These are phyloP conservation scores for Phrynosoma platyrhinos DNA, from an alignment of 2,113 vertebrate genomes.

Conservation along the genomic window DNA sequence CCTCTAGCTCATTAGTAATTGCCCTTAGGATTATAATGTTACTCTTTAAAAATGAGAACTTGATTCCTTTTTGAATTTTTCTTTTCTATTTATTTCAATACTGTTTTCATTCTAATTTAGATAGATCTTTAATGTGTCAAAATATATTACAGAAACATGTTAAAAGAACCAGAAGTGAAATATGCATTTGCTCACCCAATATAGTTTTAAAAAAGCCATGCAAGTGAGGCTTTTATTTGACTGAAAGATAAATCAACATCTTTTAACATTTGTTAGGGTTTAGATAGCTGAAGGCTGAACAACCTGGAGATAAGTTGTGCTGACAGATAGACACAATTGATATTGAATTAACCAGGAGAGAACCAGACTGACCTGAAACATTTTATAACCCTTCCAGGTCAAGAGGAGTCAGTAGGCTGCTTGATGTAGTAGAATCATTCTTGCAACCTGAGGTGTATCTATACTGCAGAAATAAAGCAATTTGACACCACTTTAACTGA, in stretches of 20 bases:
- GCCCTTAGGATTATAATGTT: not conserved
- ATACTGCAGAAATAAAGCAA: no score
- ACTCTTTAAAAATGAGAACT: not conserved
- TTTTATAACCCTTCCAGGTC: not conserved
- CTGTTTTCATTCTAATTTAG: not conserved
- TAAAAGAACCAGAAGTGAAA: conserved; percentile 60
- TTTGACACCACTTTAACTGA: no score
- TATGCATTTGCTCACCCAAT: conserved; percentile 64
- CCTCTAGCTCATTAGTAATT: not conserved
- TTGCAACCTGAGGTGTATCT: not conserved
- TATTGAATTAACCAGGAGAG: not conserved
- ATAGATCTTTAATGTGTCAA: not conserved
- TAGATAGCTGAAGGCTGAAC: not conserved
- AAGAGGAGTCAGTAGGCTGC: not conserved
- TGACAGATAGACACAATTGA: not conserved
- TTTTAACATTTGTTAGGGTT: no score
- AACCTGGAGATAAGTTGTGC: not conserved
- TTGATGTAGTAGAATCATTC: not conserved
- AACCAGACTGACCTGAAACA: not conserved
- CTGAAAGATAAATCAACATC: conserved; percentile 63
- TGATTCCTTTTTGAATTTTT: not conserved
- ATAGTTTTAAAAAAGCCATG: conserved; percentile 15
- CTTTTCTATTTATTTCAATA: not conserved
- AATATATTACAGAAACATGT: not conserved
- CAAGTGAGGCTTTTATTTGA: conserved; percentile 69